Base-by-base conservation (phyloP, 2,797 vertebrate genomes). In the Peromyscus eremicus region DNA sequence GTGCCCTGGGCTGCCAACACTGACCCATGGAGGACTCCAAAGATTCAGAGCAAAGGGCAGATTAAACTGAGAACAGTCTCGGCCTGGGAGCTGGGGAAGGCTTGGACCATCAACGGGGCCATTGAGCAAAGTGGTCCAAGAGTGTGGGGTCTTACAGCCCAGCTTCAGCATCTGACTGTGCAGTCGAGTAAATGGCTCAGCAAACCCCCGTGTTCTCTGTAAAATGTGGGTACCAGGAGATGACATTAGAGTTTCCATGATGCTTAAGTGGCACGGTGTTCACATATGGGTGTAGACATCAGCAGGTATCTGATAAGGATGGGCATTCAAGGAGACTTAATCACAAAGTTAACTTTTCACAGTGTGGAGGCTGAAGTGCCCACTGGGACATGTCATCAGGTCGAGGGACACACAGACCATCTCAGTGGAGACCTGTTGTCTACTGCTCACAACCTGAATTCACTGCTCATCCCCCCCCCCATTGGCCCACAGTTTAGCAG, bases 1-100 rank as follows among this genome's bases (percentile, higher is more conserved):
- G 64, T 94, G 88, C 87, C 96, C 91, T 89, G 92, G 83, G 90
- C 85, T 97, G 94, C 92, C 71, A 55, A 91, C n/a, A 62, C n/a
- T 40, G 80, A 27, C n/a, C n/a, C 13, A 29, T 60, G 55, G 81
- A 49, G 13, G 91, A 94, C 96, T 97, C 94, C 13, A 86, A 96
- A 37, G 84, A 57, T 60, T 52, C 87, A 55, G 57, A 43, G 73
- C 11, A 57, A n/a, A 92, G 16, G 52, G 14, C 34, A 12, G 17
- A 9, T 70, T 83, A 52, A 0, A 52, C 64, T 13, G 0, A 76
- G 62, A 52, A 52, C 80, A 10, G 6, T 16, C 64, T 23, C 2
- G 0, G n/a, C 37, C 27, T 57, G n/a, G 8, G 49, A 71, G 68
- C 46, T 8, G 23, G 55, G 57, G 37, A 49, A 64, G 60, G 64